Conservation (phyloP, 1,140 invertebrate species). For the Caenorhabditis remanei region DNA sequence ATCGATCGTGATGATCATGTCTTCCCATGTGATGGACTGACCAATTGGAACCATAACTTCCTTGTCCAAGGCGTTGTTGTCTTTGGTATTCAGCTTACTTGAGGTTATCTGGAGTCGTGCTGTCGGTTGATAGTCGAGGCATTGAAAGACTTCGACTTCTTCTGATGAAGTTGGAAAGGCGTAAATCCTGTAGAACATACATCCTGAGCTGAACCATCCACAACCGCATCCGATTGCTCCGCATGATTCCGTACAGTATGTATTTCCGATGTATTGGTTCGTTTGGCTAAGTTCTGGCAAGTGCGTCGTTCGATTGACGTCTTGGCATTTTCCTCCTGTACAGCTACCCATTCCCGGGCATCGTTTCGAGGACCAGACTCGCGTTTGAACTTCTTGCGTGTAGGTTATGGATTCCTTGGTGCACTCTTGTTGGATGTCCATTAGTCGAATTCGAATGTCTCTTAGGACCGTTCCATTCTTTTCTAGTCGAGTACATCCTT, state of each 20-base stretch:
- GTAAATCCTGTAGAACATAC: not conserved
- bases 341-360: not conserved
- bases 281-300: not conserved
- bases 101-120: not conserved
- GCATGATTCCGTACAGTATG: not conserved
- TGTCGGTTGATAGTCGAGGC: not conserved
- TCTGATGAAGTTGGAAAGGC: not conserved
- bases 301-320: not conserved
- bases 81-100: not conserved
- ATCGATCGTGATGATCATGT: not conserved
- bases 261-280: not conserved
- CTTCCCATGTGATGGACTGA: not conserved
- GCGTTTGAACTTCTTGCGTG: not conserved
- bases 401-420: not conserved
- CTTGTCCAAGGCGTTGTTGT: not conserved
- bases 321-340: not conserved
- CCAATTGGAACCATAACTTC: not conserved
- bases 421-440: not conserved
- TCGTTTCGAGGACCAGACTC: not conserved
- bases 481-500: not conserved
- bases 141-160: not conserved
- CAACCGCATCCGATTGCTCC: not conserved
- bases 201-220: not conserved
- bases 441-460: not conserved
- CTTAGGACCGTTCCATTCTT: not conserved